Evolutionary conservation across 35 echinoderm and acorn worm genomes (phyloP).

Genomic region (Stichopus chloronotus): DNA sequence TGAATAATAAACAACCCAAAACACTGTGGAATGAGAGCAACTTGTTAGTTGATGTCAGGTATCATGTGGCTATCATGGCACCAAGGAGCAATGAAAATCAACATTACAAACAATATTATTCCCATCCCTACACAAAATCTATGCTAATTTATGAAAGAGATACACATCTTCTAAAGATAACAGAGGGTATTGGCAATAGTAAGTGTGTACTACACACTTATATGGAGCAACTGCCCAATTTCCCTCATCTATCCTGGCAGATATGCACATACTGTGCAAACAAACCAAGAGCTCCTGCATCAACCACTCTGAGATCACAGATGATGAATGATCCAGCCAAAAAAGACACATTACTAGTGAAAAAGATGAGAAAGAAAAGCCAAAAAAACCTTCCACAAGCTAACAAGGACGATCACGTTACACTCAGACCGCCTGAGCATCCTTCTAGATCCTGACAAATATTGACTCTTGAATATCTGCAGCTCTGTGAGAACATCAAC

Average conservation of each 20-base stretch:
- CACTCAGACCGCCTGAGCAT: not conserved
- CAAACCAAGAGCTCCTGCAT: not conserved
- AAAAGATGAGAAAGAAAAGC: not conserved
- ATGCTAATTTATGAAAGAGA: not conserved
- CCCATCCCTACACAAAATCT: not conserved
- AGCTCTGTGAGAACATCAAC: too few relatives aligned
- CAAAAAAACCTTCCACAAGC: not conserved
- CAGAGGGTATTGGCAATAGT: not conserved
- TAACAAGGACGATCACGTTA: conserved; percentile 5
- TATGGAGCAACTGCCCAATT: not conserved
- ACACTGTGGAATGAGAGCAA: too few relatives aligned
- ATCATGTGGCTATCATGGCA: too few relatives aligned
- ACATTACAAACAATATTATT: too few relatives aligned
- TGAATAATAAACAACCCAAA: too few relatives aligned
- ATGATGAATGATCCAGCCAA: conserved; percentile 20
- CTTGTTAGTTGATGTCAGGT: too few relatives aligned
- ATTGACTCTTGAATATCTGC: conserved; percentile 13
- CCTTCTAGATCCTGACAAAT: not conserved
- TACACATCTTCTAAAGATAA: not conserved
- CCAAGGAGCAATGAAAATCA: too few relatives aligned
- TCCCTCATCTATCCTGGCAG: not conserved
- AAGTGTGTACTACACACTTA: not conserved
- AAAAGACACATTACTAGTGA: conserved; percentile 12
- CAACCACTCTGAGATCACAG: not conserved
- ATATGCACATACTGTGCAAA: not conserved